Evolutionary conservation across 2,888 invertebrate genomes (phyloP).

Genomic region (Polyommatus icarus): DNA sequence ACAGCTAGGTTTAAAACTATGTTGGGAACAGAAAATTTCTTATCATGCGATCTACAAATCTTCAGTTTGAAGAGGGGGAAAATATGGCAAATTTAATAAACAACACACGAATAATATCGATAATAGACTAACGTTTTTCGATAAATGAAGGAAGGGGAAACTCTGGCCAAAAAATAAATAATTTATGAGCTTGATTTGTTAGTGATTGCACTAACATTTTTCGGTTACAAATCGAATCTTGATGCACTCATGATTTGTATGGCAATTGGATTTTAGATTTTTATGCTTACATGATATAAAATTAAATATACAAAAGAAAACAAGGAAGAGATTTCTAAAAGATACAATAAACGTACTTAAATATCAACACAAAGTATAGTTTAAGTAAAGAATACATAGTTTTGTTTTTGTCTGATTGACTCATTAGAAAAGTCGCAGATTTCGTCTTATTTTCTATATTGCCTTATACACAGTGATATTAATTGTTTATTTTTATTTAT

Average conservation of each 20-base stretch:
- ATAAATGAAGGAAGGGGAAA: background rate
- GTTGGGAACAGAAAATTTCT: background rate
- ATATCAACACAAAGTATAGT: too few relatives aligned
- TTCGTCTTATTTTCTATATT: too few relatives aligned
- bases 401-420: too few relatives aligned
- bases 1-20: background rate
- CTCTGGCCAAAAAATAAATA: background rate
- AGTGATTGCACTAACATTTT: background rate
- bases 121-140: background rate
- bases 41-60: background rate
- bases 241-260: background rate
- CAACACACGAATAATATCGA: background rate
- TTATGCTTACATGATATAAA: too few relatives aligned
- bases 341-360: too few relatives aligned
- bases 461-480: too few relatives aligned
- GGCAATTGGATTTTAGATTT: background rate
- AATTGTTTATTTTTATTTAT: too few relatives aligned
- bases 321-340: too few relatives aligned
- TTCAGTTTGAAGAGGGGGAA: background rate
- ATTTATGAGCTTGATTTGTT: conserved; percentile 7
- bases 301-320: too few relatives aligned
- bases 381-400: too few relatives aligned
- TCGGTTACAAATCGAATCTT: conserved; percentile 7
- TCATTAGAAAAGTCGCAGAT: too few relatives aligned
- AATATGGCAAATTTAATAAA: conserved; percentile 3